phyloP scores from a whole-genome alignment of 2,888 invertebrate genomes.

The Pheosia gnoma region DNA sequence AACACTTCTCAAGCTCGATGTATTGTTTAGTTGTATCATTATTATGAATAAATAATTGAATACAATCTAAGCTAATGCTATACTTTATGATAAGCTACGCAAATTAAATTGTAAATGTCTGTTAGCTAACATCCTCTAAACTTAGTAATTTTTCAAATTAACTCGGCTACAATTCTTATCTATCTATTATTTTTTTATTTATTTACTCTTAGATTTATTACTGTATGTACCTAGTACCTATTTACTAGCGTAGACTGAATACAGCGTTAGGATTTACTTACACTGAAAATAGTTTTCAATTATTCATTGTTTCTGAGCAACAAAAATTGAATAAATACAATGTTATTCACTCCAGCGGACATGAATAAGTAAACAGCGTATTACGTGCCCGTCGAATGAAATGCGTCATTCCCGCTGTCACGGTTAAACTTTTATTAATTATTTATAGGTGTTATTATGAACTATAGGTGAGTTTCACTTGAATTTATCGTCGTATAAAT shows the following conservation, averaged over 20 bases:
- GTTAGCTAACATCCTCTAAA: constrained; percentile 81
- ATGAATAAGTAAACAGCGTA: constrained; percentile 43
- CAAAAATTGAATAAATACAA: constrained; percentile 38
- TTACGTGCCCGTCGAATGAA: constrained; percentile 37
- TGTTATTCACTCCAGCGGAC: constrained; percentile 33
- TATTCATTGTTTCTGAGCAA: constrained; percentile 43
- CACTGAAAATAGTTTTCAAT: constrained; percentile 29
- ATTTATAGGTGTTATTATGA: constrained; percentile 44
- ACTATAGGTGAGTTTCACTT: constrained; percentile 33
- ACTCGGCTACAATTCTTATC: constrained; percentile 57
- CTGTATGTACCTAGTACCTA: constrained; percentile 32
- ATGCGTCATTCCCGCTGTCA: constrained; percentile 47
- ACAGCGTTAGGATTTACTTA: constrained; percentile 44
- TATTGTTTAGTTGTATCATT: constrained; percentile 63
- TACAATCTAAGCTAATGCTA: constrained; percentile 73
- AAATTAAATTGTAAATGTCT: constrained; percentile 70
- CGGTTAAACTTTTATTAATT: constrained; percentile 52
- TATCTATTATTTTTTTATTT: constrained; percentile 52
- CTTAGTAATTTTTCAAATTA: constrained; percentile 75
- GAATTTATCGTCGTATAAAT: constrained; percentile 32
- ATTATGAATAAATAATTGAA: constrained; percentile 50
- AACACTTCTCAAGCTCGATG: constrained; percentile 81
- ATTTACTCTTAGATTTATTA: constrained; percentile 59
- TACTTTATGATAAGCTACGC: constrained; percentile 60
- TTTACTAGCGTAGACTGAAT: constrained; percentile 50